phyloP scores from a whole-genome alignment of 2,797 vertebrate species.

The Huso huso region DNA sequence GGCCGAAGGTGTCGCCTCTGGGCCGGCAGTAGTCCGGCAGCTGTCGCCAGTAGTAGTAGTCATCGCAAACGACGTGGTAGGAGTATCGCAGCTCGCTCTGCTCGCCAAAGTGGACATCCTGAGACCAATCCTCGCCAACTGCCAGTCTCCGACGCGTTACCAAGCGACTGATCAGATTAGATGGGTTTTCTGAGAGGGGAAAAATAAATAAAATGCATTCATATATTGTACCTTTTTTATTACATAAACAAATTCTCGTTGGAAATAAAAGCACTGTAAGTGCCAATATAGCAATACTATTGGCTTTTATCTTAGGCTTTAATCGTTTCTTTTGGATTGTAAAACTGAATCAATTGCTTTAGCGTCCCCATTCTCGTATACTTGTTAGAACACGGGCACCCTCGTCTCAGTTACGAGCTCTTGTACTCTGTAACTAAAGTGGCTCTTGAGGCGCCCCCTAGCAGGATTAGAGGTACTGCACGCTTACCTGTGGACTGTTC shows the following conservation, averaged over 20 bases:
- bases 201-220: neutral
- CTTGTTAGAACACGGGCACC: too few relatives aligned
- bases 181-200: conserved; percentile 54
- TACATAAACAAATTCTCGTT: neutral
- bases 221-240: neutral
- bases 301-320: too few relatives aligned
- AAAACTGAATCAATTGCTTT: too few relatives aligned
- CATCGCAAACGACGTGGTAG: conserved; percentile 69
- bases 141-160: conserved; percentile 50
- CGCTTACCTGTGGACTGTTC: conserved; percentile 61
- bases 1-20: conserved; percentile 65
- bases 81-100: conserved; percentile 68
- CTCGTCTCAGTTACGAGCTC: neutral
- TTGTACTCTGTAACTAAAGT: neutral
- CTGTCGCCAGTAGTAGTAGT: conserved; percentile 68
- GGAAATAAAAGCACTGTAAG: too few relatives aligned
- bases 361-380: too few relatives aligned
- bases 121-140: conserved; percentile 57
- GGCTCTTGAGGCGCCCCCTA: conserved; percentile 14
- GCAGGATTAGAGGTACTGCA: neutral
- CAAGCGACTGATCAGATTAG: conserved; percentile 66
- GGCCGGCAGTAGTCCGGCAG: conserved; percentile 72
- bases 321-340: too few relatives aligned
- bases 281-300: too few relatives aligned
- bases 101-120: conserved; percentile 51